Conservation (phyloP, 2,113 vertebrate genomes). For the Gymnobelideus leadbeateri region DNA sequence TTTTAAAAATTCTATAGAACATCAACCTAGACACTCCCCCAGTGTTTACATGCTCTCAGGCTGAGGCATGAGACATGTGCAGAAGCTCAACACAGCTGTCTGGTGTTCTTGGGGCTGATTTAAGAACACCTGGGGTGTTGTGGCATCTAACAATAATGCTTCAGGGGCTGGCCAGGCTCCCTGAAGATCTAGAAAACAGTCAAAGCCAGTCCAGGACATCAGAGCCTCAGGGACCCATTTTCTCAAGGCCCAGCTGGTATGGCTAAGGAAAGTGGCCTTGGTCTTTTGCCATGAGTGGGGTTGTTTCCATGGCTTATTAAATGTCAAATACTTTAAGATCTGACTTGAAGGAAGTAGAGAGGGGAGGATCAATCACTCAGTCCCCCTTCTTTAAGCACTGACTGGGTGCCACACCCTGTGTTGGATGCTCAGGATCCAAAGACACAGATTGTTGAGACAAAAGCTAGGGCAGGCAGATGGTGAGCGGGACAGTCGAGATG, state of each 20-base stretch:
- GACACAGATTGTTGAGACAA: neutral
- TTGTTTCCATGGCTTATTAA: neutral
- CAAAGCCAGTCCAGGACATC: rapidly evolving
- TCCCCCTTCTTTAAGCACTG: neutral
- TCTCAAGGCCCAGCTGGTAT: neutral
- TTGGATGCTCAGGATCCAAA: neutral
- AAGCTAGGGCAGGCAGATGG: neutral
- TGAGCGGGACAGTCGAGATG: neutral
- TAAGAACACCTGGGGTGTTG: neutral
- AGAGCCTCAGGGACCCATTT: neutral
- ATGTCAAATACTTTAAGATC: neutral
- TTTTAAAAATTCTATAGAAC: neutral
- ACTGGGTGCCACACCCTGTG: neutral
- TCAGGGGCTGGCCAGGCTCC: neutral
- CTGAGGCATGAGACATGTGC: neutral
- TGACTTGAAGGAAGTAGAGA: neutral
- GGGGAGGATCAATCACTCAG: neutral
- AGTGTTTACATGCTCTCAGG: neutral
- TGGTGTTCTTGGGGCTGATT: neutral
- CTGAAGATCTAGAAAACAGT: neutral
- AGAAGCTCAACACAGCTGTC: neutral
- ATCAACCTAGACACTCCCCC: neutral
- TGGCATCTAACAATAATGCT: neutral
- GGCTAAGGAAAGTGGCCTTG: neutral
- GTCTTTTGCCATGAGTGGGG: neutral